phyloP scores from a whole-genome alignment of 2,888 invertebrate genomes.

The Rapana venosa region DNA sequence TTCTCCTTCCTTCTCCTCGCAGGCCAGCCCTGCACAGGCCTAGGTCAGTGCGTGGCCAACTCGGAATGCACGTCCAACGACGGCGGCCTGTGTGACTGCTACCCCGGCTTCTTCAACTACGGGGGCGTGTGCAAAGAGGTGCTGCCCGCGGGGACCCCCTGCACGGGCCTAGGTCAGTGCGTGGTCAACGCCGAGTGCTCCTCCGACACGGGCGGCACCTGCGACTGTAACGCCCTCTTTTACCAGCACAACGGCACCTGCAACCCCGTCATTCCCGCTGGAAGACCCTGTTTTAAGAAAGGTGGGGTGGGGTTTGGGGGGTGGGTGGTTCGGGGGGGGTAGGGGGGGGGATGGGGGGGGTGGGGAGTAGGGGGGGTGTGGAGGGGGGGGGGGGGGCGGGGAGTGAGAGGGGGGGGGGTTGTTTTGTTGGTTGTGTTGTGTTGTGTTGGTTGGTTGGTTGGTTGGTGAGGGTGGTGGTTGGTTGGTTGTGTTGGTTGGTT shows the following conservation, averaged over 20 bases:
- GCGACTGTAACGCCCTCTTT: slow-evolving; percentile 42
- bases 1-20: background rate
- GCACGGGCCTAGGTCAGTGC: slow-evolving; percentile 41
- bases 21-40: slow-evolving; percentile 43
- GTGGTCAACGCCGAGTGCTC: slow-evolving; percentile 46
- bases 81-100: slow-evolving; percentile 43
- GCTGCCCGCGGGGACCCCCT: slow-evolving; percentile 39
- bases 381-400: background rate
- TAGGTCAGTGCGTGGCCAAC: slow-evolving; percentile 48
- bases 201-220: slow-evolving; percentile 42
- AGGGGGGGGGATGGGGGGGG: background rate
- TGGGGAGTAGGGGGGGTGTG: background rate
- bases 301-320: background rate
- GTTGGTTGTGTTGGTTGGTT: background rate
- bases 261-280: slow-evolving; percentile 37
- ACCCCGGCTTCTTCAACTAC: slow-evolving; percentile 41
- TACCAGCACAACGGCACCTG: slow-evolving; percentile 44
- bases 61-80: slow-evolving; percentile 44
- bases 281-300: slow-evolving; percentile 41
- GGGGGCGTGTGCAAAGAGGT: slow-evolving; percentile 44
- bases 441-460: background rate
- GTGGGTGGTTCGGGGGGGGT: background rate
- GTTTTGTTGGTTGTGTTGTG: background rate
- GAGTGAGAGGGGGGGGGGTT: background rate
- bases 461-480: background rate